Percentiles rank a stretch among this genome's conserved stretches.
These are phyloP conservation scores for Coptodon bakossiorum DNA, from an alignment of 2,113 vertebrate species.

Conservation along the genomic window DNA sequence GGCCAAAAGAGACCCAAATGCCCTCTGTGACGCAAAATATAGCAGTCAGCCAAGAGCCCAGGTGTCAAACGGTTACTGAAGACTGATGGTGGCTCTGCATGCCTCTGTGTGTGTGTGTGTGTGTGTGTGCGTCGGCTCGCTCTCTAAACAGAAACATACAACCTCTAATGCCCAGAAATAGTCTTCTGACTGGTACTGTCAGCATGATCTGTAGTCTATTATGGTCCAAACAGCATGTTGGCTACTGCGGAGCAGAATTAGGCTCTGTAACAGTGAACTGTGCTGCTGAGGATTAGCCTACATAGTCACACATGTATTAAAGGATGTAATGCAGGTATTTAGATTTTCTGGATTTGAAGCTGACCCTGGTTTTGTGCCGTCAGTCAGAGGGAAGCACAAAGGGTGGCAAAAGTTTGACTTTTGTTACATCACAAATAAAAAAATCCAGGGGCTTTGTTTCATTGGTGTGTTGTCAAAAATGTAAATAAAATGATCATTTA, in stretches of 20 bases:
- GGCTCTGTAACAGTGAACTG: background rate
- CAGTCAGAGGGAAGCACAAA: accelerated
- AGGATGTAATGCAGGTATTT: constrained; percentile 15
- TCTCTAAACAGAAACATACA: constrained; percentile 20
- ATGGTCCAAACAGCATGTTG: background rate
- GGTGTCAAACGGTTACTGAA: constrained; percentile 52
- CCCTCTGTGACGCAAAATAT: constrained; percentile 30
- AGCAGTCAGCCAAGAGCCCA: constrained; percentile 7
- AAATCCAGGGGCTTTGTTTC: background rate
- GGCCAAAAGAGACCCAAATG: constrained; percentile 31
- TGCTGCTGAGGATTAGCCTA: constrained; percentile 23
- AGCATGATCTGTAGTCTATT: constrained; percentile 20
- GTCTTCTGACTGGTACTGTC: constrained; percentile 22
- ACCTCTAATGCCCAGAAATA: constrained; percentile 30
- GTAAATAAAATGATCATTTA: background rate
- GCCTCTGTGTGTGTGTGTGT: background rate
- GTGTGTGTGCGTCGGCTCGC: background rate
- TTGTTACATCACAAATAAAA: background rate
- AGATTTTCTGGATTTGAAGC: constrained; percentile 8
- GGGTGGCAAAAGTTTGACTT: accelerated
- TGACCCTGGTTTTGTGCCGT: background rate
- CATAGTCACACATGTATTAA: background rate
- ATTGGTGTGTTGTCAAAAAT: background rate
- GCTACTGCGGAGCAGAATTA: background rate
- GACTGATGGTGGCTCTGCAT: constrained; percentile 41